phyloP scores from a whole-genome alignment of 2,888 invertebrate genomes.

The Latrodectus hesperus region DNA sequence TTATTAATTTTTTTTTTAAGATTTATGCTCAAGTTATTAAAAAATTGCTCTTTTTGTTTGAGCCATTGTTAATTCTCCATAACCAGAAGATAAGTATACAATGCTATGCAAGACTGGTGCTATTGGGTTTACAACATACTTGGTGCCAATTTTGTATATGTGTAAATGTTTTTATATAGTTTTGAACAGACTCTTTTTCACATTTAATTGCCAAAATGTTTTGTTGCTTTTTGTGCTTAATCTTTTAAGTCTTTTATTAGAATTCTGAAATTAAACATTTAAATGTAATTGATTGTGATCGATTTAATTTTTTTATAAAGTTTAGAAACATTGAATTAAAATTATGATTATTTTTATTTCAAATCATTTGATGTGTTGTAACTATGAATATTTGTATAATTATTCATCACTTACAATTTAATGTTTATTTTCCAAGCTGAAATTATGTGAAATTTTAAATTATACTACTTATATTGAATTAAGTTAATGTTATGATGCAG shows the following conservation, averaged over 20 bases:
- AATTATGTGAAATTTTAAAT: too few species aligned
- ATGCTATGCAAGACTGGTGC: constrained; percentile 67
- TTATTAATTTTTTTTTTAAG: background rate
- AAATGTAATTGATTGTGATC: background rate
- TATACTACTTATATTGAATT: too few species aligned
- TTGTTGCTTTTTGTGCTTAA: background rate
- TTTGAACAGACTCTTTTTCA: constrained; percentile 43
- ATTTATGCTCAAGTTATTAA: constrained; percentile 12
- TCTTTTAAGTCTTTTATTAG: too few species aligned
- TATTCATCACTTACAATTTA: background rate
- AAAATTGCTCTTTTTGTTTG: constrained; percentile 39
- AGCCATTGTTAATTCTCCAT: constrained; percentile 29
- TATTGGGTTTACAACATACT: constrained; percentile 59
- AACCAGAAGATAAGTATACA: constrained; percentile 34
- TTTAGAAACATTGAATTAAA: background rate
- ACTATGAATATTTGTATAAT: background rate
- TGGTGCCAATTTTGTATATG: constrained; percentile 69
- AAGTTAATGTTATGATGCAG: too few species aligned
- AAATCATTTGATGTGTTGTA: too few species aligned
- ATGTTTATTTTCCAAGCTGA: background rate
- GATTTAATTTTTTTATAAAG: background rate
- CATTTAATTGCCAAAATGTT: constrained; percentile 58
- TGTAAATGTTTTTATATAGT: constrained; percentile 63
- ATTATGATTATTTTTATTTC: too few species aligned
- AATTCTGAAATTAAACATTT: background rate